phyloP scores from a whole-genome alignment of 2,888 invertebrate genomes.

The Leptinotarsa rubiginosa region DNA sequence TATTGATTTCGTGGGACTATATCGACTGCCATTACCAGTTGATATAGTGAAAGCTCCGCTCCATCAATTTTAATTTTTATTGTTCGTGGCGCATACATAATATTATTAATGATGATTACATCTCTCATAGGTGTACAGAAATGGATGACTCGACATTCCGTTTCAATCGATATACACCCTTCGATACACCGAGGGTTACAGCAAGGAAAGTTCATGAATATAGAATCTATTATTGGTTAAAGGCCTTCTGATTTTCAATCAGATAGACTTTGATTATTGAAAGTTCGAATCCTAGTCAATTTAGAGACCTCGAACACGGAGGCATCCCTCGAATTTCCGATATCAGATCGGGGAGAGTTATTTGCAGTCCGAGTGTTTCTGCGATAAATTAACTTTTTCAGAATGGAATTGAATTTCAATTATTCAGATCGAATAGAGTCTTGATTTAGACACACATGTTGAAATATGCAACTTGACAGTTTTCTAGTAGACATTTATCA shows the following conservation, averaged over 20 bases:
- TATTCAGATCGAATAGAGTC: too few species aligned
- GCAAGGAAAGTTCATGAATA: conserved; percentile 6
- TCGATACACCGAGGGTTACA: background rate
- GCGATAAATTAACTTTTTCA: too few species aligned
- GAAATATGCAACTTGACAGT: too few species aligned
- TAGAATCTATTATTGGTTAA: background rate
- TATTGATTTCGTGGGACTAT: background rate
- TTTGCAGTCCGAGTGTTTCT: background rate
- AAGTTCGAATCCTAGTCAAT: background rate
- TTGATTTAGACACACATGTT: too few species aligned
- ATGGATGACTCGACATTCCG: background rate
- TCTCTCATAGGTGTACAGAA: background rate
- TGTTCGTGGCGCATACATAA: background rate
- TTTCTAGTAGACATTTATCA: too few species aligned
- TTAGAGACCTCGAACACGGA: background rate
- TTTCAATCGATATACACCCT: conserved; percentile 1
- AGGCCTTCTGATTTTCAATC: background rate
- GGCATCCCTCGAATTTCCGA: background rate
- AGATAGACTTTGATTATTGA: background rate
- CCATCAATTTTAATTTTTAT: background rate
- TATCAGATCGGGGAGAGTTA: background rate
- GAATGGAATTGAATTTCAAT: too few species aligned
- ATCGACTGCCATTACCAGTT: background rate
- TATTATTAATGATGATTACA: conserved; percentile 1
- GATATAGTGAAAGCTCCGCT: background rate